Percentiles rank a stretch among this genome's conserved stretches.
These are phyloP conservation scores for Cryptus viduatorius DNA, from an alignment of 2,888 invertebrate genomes.

Conservation along the genomic window DNA sequence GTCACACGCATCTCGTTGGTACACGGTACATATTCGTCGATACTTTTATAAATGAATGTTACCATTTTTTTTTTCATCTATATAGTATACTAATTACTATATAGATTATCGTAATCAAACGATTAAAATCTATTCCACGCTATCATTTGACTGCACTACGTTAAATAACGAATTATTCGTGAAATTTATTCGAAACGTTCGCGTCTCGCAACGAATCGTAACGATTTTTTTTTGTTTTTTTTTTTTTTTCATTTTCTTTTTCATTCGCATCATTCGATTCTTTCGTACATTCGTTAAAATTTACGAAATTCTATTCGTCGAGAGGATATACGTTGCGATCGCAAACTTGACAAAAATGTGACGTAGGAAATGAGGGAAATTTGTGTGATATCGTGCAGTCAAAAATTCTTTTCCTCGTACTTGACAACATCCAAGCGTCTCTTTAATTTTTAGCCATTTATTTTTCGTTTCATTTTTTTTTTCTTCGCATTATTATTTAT, in stretches of 20 bases:
- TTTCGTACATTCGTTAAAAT: conserved; percentile 19
- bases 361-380: conserved; percentile 69
- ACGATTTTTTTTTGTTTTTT: background rate
- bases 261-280: background rate
- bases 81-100: conserved; percentile 66
- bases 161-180: conserved; percentile 25
- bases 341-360: conserved; percentile 34
- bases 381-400: conserved; percentile 72
- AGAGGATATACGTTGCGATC: conserved; percentile 18
- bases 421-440: conserved; percentile 82
- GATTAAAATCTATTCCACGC: conserved; percentile 54
- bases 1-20: conserved; percentile 68
- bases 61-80: conserved; percentile 55
- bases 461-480: conserved; percentile 79
- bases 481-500: conserved; percentile 82
- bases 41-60: conserved; percentile 61
- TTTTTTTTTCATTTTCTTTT: conserved; percentile 5
- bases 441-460: conserved; percentile 80
- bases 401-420: conserved; percentile 77
- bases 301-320: conserved; percentile 16
- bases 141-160: conserved; percentile 54
- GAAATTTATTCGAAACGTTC: conserved; percentile 28
- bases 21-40: conserved; percentile 49
- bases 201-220: conserved; percentile 18
- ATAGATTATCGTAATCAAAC: conserved; percentile 65